These are phyloP conservation scores for Cryptoblepharus egeriae DNA, from an alignment of 2,797 vertebrate genomes.

Conservation along the genomic window DNA sequence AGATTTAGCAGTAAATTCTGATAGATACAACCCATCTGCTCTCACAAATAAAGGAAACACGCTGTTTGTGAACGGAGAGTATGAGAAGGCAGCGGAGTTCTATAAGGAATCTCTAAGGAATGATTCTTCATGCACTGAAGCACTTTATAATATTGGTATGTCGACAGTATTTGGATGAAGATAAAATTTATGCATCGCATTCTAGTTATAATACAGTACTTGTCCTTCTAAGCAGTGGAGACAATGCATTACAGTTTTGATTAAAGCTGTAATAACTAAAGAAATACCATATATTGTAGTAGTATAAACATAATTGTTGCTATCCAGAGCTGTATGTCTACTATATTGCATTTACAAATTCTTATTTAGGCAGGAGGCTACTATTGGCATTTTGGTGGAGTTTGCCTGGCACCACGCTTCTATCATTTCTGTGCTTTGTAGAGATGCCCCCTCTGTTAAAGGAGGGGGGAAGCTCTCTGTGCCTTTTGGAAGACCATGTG, in stretches of 20 bases:
- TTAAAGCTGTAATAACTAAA: background rate
- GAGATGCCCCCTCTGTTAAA: background rate
- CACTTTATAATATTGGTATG: conserved; percentile 94
- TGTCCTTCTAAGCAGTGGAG: conserved; percentile 9
- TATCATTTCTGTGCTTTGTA: background rate
- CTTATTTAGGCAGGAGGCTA: background rate
- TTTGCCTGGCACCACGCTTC: background rate
- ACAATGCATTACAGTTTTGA: background rate
- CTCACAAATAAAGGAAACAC: conserved; percentile 97
- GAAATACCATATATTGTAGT: no score
- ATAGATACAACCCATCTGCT: conserved; percentile 94
- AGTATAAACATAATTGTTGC: background rate
- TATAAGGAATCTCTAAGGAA: conserved; percentile 96
- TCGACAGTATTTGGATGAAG: conserved; percentile 39
- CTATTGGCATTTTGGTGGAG: background rate
- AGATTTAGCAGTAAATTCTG: conserved; percentile 92
- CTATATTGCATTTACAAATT: background rate
- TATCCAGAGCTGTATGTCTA: background rate
- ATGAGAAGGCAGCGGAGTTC: conserved; percentile 94
- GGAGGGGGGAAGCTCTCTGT: background rate
- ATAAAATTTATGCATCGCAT: conserved; percentile 9
- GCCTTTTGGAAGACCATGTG: background rate
- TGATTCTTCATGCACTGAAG: conserved; percentile 96
- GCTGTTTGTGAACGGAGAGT: conserved; percentile 87
- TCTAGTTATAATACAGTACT: conserved; percentile 18